Percentiles rank a stretch among this genome's conserved stretches.
Conservation (phyloP, 2,113 vertebrate genomes). For the Struthidea cinerea region DNA sequence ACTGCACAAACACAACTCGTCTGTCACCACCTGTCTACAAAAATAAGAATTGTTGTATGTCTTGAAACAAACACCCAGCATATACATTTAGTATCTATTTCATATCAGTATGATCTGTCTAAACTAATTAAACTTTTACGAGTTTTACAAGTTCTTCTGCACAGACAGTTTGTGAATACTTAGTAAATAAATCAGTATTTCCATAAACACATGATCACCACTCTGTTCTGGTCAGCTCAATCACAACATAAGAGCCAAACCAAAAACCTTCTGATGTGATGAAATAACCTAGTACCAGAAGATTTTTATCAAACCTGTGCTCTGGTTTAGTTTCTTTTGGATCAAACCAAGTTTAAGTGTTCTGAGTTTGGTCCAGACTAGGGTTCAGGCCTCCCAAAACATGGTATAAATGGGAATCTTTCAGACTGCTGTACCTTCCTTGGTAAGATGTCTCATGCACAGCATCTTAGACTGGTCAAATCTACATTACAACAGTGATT, state of each 20-base stretch:
- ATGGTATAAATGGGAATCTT: not conserved
- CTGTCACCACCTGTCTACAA: not conserved
- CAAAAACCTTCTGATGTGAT: not conserved
- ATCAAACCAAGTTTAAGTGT: not conserved
- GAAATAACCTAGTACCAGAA: not conserved
- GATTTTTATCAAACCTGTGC: not conserved
- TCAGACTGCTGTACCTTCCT: not conserved
- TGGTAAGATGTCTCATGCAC: not conserved
- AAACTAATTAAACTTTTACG: not conserved
- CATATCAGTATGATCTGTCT: not conserved
- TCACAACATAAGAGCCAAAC: not conserved
- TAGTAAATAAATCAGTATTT: not conserved
- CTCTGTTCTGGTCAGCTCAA: not conserved
- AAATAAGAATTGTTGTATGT: not conserved
- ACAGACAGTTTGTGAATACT: not conserved
- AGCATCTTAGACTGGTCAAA: not conserved
- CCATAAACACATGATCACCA: not conserved
- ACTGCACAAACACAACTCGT: not conserved
- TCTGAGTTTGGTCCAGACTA: not conserved
- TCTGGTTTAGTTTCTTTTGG: not conserved
- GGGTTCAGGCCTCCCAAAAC: not conserved
- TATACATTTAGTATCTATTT: not conserved
- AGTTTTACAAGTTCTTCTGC: not conserved
- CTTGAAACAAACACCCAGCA: not conserved
- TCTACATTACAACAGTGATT: not conserved